Percentiles rank a stretch among this genome's conserved stretches.
Conservation (phyloP, 2,888 invertebrate species). For the Lottia scabra region DNA sequence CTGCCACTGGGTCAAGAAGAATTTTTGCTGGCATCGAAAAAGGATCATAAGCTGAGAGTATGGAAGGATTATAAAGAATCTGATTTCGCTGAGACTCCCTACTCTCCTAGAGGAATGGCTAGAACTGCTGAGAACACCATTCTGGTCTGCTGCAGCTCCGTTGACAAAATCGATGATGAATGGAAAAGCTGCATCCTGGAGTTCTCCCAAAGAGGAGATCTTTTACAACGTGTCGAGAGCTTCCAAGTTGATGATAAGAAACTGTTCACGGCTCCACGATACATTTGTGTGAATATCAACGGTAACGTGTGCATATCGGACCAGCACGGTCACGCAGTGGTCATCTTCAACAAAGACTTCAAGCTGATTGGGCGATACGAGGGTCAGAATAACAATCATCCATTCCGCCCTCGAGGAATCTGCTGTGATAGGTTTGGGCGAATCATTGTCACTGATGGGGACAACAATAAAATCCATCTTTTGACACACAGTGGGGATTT, state of each 20-base stretch:
- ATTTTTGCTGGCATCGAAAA: slow-evolving; percentile 15
- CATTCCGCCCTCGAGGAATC: slow-evolving; percentile 48
- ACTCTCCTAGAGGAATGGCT: slow-evolving; percentile 9
- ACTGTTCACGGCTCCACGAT: slow-evolving; percentile 40
- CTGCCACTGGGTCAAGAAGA: neutral
- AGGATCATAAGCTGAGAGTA: slow-evolving; percentile 9
- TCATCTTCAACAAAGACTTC: slow-evolving; percentile 37
- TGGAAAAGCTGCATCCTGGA: slow-evolving; percentile 10
- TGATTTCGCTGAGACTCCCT: slow-evolving; percentile 8
- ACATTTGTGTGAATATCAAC: slow-evolving; percentile 50
- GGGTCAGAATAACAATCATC: slow-evolving; percentile 19
- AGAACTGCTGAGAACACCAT: slow-evolving; percentile 10
- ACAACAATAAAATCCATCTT: slow-evolving; percentile 42
- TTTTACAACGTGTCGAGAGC: neutral
- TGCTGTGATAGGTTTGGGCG: slow-evolving; percentile 51
- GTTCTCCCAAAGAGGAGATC: slow-evolving; percentile 15
- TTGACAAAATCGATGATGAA: neutral
- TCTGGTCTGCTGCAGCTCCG: slow-evolving; percentile 2
- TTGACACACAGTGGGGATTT: slow-evolving; percentile 41
- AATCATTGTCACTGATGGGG: slow-evolving; percentile 50
- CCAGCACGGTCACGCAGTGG: slow-evolving; percentile 36
- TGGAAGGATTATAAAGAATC: neutral
- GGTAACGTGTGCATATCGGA: slow-evolving; percentile 50
- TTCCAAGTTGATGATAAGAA: slow-evolving; percentile 34
- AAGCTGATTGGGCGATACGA: slow-evolving; percentile 22